Conservation (phyloP, 2,888 invertebrate genomes). For the Steinernema hermaphroditum region DNA sequence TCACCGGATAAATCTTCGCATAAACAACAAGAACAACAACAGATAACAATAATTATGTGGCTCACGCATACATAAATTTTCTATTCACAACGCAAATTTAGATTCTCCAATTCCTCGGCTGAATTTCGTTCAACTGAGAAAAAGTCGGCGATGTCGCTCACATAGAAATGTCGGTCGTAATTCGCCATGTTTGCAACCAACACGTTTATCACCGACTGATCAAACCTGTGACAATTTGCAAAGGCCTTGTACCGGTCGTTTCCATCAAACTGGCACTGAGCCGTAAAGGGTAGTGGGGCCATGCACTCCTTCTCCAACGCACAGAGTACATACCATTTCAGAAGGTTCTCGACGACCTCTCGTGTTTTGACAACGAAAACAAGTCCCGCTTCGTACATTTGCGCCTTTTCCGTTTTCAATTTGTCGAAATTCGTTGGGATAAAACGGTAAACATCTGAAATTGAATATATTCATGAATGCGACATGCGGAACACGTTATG, state of each 20-base stretch:
- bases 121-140: constrained; percentile 43
- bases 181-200: constrained; percentile 66
- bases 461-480: background rate
- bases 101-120: background rate
- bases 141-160: constrained; percentile 46
- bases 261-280: constrained; percentile 35
- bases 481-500: background rate
- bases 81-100: constrained; percentile 1
- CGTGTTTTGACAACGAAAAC: constrained; percentile 45
- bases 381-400: constrained; percentile 64
- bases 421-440: constrained; percentile 61
- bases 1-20: no score
- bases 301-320: constrained; percentile 66
- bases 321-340: constrained; percentile 66
- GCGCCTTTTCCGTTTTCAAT: constrained; percentile 44
- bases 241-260: constrained; percentile 46
- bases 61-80: no score
- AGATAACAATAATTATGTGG: no score
- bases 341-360: constrained; percentile 55
- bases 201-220: constrained; percentile 68
- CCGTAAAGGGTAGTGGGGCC: constrained; percentile 56
- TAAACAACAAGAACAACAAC: no score
- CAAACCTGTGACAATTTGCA: constrained; percentile 66
- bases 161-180: constrained; percentile 59
- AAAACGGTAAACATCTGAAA: constrained; percentile 64